Base-by-base conservation (phyloP, 2,113 vertebrate genomes). In the Girardinichthys multiradiatus region DNA sequence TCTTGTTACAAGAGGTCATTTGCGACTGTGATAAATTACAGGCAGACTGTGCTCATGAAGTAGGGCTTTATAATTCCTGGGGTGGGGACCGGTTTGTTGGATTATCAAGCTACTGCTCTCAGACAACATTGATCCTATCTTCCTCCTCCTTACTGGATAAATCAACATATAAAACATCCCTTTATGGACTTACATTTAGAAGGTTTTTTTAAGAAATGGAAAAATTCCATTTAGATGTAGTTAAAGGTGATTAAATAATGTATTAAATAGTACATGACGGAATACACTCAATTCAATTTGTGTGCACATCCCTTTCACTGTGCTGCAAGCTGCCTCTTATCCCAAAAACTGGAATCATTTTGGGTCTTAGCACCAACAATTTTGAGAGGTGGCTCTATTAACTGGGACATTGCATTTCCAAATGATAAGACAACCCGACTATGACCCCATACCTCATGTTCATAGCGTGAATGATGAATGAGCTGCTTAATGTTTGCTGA, bases 401-500 rank as follows among this genome's bases (percentile, higher is more conserved):
- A 82, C 77, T 69, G 0, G 2, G 58, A 65, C 11, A 8, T 72
- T 66, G 30, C 33, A 0, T 64, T 77, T 64, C 58, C 59, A 85
- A 67, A 75, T 48, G 12, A 54, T 42, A 74, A 80, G 70, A 71
- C 69, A 68, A 59, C 69, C 67, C 54, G 51, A 7, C 39, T 0
- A 33, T 80, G 88, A 90, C 83, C 86, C 90, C 82, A 76, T 64
- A 69, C 48, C 75, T 66, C 69, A 19, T 70, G 62, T 68, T 86
- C 63, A 29, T 64, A 74, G 69, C 0, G 64, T 83, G 79, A 86
- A 90, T 86, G 89, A 89, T 82, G 60, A 85, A 91, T 74, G 68
- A 83, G 82, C 60, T 61, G 33, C 61, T 75, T 89, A 86, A 88
- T 86, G 70, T 82, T 70, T 84, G 88, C 85, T 91, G 89, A 91